A percentile compares a stretch with the other conserved stretches of the same genome.
These are phyloP conservation scores for Macaria liturata DNA, from an alignment of 2,888 invertebrate species.

Conservation along the genomic window DNA sequence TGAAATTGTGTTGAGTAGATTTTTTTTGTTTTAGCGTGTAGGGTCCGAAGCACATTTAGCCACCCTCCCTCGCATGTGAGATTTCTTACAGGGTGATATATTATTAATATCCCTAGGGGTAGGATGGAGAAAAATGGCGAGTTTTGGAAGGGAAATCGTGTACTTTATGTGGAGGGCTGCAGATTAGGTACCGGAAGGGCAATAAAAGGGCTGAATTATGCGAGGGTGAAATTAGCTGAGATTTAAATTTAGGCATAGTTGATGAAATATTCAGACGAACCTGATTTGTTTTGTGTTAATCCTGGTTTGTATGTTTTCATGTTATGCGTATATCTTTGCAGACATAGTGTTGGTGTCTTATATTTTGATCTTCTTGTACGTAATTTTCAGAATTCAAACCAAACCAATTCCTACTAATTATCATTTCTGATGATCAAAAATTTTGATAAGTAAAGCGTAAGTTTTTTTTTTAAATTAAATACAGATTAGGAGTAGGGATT, in stretches of 20 bases:
- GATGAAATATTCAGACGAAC: too few species aligned
- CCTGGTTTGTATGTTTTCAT: too few species aligned
- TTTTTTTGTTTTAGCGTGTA: conserved; percentile 60
- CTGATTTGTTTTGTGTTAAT: too few species aligned
- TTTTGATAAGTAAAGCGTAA: too few species aligned
- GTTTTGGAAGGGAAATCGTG: conserved; percentile 57
- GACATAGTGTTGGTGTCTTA: too few species aligned
- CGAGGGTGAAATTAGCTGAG: conserved; percentile 4
- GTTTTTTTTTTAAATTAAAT: too few species aligned
- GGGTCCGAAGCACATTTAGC: conserved; percentile 71
- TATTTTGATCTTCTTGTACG: too few species aligned
- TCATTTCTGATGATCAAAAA: too few species aligned
- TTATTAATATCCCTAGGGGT: conserved; percentile 75
- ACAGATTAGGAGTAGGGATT: too few species aligned
- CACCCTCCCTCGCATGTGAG: conserved; percentile 60
- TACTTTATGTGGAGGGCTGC: conserved; percentile 56
- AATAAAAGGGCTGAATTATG: conserved; percentile 28
- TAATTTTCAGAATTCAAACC: too few species aligned
- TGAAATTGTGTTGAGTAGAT: conserved; percentile 38
- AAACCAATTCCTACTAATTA: too few species aligned
- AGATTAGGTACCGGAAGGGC: conserved; percentile 16
- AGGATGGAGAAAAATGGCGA: conserved; percentile 63
- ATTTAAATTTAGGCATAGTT: conserved; percentile 3
- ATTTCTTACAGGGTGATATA: conserved; percentile 79
- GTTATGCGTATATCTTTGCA: too few species aligned